Conservation (phyloP, 2,797 vertebrate genomes). For the Rousettus madagascariensis region DNA sequence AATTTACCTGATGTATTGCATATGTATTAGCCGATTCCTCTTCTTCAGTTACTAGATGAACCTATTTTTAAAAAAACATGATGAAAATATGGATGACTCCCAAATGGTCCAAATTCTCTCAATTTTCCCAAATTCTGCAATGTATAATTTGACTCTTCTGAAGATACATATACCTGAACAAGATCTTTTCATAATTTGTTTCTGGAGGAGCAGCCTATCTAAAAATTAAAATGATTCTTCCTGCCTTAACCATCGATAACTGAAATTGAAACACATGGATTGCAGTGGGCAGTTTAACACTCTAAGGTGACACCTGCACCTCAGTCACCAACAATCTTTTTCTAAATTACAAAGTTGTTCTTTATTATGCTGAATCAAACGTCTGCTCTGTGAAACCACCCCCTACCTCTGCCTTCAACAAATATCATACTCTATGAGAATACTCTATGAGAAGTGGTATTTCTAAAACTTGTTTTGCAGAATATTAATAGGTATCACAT, state of each 20-base stretch:
- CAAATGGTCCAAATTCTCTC: slow-evolving; percentile 1
- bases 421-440: neutral
- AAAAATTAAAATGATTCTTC: neutral
- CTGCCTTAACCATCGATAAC: neutral
- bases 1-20: slow-evolving; percentile 84
- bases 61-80: slow-evolving; percentile 74
- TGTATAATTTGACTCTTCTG: neutral
- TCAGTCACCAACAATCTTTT: neutral
- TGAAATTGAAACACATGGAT: neutral
- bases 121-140: neutral
- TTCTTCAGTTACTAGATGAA: slow-evolving; percentile 83
- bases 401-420: neutral
- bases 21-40: slow-evolving; percentile 82
- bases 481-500: neutral
- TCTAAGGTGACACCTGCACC: neutral
- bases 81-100: neutral
- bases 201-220: neutral
- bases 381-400: neutral
- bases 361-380: neutral
- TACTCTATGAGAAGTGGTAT: neutral
- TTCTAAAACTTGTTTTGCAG: neutral
- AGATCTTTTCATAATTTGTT: neutral
- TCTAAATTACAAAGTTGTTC: neutral
- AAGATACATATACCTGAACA: neutral
- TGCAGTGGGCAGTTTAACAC: neutral